Evolutionary conservation across 2,888 invertebrate genomes (phyloP).

Genomic region (Odontocolon sp.): DNA sequence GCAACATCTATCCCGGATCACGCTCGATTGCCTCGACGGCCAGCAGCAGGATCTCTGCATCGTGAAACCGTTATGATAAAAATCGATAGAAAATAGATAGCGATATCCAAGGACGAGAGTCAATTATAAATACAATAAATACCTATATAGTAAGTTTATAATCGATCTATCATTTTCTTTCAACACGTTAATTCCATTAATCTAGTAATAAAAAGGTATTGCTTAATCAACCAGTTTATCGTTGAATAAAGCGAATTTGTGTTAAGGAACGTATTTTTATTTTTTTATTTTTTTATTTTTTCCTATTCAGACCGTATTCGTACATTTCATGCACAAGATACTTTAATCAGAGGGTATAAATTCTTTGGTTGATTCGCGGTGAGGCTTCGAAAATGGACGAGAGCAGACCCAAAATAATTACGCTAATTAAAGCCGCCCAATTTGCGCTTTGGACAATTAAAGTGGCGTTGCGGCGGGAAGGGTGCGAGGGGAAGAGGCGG

Average conservation of each 20-base stretch:
- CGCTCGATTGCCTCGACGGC: constrained; percentile 39
- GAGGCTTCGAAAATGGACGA: constrained; percentile 43
- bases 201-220: too few species aligned
- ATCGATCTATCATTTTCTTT: too few species aligned
- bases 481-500: constrained; percentile 59
- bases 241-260: too few species aligned
- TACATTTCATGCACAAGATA: background rate
- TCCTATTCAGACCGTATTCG: too few species aligned
- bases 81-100: background rate
- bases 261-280: too few species aligned
- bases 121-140: too few species aligned
- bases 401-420: constrained; percentile 72
- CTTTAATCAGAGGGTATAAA: constrained; percentile 10
- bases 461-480: constrained; percentile 62
- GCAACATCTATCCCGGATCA: constrained; percentile 32
- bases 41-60: constrained; percentile 12
- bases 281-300: too few species aligned
- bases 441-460: constrained; percentile 75
- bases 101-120: constrained; percentile 8
- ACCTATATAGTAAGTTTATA: too few species aligned
- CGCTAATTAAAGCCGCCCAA: constrained; percentile 80
- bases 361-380: constrained; percentile 33
- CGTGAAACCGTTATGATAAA: constrained; percentile 34
- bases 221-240: too few species aligned
- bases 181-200: too few species aligned